Evolutionary conservation across 2,797 vertebrate genomes (phyloP).

Genomic region (Perodicticus potto): DNA sequence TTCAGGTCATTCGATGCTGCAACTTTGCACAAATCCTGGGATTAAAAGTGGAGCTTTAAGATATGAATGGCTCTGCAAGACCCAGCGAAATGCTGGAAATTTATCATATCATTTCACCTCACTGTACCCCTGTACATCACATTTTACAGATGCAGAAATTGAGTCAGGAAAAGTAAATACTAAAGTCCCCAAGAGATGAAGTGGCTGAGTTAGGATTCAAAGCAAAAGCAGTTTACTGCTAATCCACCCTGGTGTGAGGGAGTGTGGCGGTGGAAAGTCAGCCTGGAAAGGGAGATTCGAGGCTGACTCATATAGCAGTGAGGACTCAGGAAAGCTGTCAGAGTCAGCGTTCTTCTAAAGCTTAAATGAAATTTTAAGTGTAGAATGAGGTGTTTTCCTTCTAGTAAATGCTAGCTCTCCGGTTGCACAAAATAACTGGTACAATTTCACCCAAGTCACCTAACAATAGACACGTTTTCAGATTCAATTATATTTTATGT

Average conservation of each 20-base stretch:
- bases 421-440: neutral
- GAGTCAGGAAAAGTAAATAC: neutral
- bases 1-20: neutral
- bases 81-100: neutral
- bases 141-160: neutral
- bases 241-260: rapidly evolving
- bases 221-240: neutral
- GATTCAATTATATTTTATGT: neutral
- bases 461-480: neutral
- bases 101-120: neutral
- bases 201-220: neutral
- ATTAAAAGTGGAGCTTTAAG: neutral
- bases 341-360: neutral
- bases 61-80: neutral
- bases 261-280: rapidly evolving
- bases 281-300: rapidly evolving
- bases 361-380: neutral
- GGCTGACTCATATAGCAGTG: no score
- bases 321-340: neutral
- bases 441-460: neutral
- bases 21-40: neutral
- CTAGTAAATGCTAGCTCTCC: neutral
- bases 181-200: neutral
- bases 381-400: neutral
- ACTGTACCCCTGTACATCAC: neutral